phyloP scores from a whole-genome alignment of 2,888 invertebrate genomes.

The Dinocampus coccinellae region DNA sequence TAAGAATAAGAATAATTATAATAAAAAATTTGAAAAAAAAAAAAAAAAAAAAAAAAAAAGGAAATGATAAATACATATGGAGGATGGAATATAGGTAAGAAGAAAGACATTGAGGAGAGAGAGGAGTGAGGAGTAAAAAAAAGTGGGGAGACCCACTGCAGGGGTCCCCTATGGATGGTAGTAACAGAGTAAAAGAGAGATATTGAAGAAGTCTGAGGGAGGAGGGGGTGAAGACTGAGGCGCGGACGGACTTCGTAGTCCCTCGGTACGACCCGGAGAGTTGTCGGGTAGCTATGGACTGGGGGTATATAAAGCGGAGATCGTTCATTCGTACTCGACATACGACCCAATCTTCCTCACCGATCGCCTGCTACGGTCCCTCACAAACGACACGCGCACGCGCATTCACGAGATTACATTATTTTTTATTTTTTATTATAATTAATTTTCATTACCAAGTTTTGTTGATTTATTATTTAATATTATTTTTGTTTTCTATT shows the following conservation, averaged over 20 bases:
- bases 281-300: conserved; percentile 48
- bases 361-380: conserved; percentile 52
- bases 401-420: not conserved
- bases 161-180: conserved; percentile 31
- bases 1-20: too few species aligned
- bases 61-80: not conserved
- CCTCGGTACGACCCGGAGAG: conserved; percentile 54
- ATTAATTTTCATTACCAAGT: not conserved
- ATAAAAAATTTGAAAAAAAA: too few species aligned
- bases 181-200: conserved; percentile 35
- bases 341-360: conserved; percentile 68
- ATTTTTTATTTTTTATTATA: not conserved
- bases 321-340: conserved; percentile 65
- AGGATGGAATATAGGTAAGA: conserved; percentile 24
- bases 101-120: conserved; percentile 15
- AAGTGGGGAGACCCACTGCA: conserved; percentile 25
- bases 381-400: conserved; percentile 36
- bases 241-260: conserved; percentile 52
- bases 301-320: conserved; percentile 68
- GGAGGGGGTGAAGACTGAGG: conserved; percentile 39
- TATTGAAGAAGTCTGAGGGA: conserved; percentile 40
- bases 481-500: too few species aligned
- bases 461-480: not conserved
- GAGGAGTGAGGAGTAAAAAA: conserved; percentile 24
- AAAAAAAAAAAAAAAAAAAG: not conserved